Evolutionary conservation across 1,140 invertebrate species (phyloP), one percentile per base, ranked within the genome.

Genomic region (Drosophila mayri): DNA sequence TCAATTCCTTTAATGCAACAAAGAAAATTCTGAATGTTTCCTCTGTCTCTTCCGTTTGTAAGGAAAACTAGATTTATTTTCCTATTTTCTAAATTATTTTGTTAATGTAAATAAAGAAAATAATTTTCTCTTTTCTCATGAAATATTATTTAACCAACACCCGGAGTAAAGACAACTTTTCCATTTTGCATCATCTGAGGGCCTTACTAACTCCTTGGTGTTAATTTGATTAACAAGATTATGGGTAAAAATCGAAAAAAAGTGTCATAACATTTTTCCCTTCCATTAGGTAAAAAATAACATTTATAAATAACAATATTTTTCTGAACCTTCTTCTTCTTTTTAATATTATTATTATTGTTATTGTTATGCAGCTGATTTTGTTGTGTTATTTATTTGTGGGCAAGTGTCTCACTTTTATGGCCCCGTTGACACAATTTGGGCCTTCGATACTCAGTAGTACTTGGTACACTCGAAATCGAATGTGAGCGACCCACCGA

Each of bases 351-450:
- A 22, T 22, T 0, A 10, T 32, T 32, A 49, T 32, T 32, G 20
- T 38, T 40, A 40, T 47, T 60, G 41, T n/a, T 47, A 37, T 38
- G 35, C 64, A 50, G 28, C 25, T 32, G 25, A 49, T 3, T 47
- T 65, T 30, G n/a, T 46, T 37, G 20, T n/a, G 6, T 28, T 57
- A 20, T 55, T 35, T 25, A 25, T 25, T 25, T 28, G 14, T n/a
- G 32, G 16, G 14, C 47, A 55, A 32, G 41, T 44, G 52, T 32
- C 32, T 50, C 40, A 4, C 16, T 30, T 50, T 72, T 50, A 72
- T 72, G 47, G 37, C 50, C 67, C 68, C 4, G 67, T 72, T 60
- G 68, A 72, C 68, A 72, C 66, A 72, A 72, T 57, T 68, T 35
- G 32, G 35, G 14, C 4, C 44, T 46, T 43, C 57, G 52, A 63